Evolutionary conservation across 2,888 invertebrate genomes (phyloP).

Genomic region (Siphlonurus alternatus): DNA sequence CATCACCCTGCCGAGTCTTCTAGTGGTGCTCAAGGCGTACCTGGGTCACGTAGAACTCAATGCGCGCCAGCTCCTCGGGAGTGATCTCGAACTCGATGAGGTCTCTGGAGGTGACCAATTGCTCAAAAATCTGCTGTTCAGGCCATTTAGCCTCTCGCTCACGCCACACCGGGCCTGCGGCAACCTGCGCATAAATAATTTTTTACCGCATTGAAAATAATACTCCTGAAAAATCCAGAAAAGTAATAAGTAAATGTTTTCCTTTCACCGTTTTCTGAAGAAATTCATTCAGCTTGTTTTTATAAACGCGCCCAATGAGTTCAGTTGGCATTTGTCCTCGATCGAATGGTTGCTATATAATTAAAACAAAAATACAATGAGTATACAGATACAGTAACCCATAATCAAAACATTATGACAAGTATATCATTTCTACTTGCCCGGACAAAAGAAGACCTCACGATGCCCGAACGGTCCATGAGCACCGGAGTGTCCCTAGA

Average conservation of each 20-base stretch:
- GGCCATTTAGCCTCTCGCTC: not conserved
- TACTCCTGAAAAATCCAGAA: too few species aligned
- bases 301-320: not conserved
- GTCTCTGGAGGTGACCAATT: not conserved
- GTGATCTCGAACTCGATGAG: not conserved
- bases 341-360: not conserved
- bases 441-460: not conserved
- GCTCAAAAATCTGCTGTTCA: not conserved
- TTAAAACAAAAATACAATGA: not conserved
- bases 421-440: not conserved
- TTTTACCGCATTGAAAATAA: too few species aligned
- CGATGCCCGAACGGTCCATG: not conserved
- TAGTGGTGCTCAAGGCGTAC: not conserved
- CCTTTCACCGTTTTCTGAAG: not conserved
- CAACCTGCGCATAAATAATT: not conserved
- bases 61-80: not conserved
- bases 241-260: too few species aligned
- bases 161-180: not conserved
- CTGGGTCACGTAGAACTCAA: not conserved
- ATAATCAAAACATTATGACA: not conserved
- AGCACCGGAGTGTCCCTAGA: not conserved
- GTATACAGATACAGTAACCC: not conserved
- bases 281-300: not conserved
- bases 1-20: not conserved
- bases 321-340: slow-evolving; percentile 2